phyloP scores from a whole-genome alignment of 2,113 vertebrate genomes.

The Thryonomys swinderianus region DNA sequence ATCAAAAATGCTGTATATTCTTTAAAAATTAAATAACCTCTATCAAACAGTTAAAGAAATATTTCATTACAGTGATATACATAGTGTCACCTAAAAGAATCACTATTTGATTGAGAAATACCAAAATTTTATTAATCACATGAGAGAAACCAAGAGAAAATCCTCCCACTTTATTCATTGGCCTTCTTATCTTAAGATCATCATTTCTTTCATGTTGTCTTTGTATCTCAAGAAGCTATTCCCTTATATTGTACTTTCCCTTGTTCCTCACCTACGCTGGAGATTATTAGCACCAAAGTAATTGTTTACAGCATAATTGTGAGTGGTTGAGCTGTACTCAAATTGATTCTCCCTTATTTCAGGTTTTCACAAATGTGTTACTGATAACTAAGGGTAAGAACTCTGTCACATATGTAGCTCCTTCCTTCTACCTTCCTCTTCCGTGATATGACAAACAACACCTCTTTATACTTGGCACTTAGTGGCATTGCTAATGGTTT shows the following conservation, averaged over 20 bases:
- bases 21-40: not conserved
- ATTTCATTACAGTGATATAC: not conserved
- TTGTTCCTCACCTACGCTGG: not conserved
- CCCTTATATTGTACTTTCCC: not conserved
- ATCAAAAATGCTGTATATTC: not conserved
- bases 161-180: not conserved
- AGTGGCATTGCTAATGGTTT: not conserved
- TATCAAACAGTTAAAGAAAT: not conserved
- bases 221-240: not conserved
- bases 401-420: not conserved
- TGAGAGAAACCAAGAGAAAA: not conserved
- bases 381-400: not conserved
- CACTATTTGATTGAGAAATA: not conserved
- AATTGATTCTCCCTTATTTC: not conserved
- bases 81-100: fast-evolving
- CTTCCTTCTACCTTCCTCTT: not conserved
- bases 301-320: not conserved
- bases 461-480: not conserved
- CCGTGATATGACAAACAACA: not conserved
- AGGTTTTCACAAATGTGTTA: not conserved
- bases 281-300: not conserved
- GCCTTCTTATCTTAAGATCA: not conserved
- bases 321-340: not conserved
- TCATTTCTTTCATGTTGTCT: not conserved
- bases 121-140: not conserved